Evolutionary conservation across 2,888 invertebrate genomes (phyloP), one percentile per base, ranked within the genome.

Genomic region (Melanostoma scalare): DNA sequence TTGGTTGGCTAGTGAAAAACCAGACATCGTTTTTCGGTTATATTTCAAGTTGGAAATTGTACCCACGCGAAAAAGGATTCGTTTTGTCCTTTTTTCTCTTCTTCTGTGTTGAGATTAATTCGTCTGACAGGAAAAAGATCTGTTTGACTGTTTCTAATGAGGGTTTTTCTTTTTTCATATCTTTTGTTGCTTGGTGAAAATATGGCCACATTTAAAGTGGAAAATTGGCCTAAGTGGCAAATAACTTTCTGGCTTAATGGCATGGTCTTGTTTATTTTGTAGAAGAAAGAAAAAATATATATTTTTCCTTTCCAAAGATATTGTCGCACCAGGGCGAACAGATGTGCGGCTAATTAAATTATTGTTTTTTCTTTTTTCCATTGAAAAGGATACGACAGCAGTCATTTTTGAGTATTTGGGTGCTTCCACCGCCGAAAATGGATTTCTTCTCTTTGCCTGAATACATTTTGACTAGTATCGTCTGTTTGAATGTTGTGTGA

Each of bases 201-300:
- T 72, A 72, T 78, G 77, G 58, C 67, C 78, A 73, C 73, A 73
- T 73, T 60, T 53, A 58, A 60, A 78, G 73, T 78, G 60, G 73
- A 78, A 79, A 79, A 74, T 74, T 61, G 68, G 67, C 68, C 74
- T 73, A 60, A 79, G 30, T 58, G 63, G 58, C 35, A 63, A 71
- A 76, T 63, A 71, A 71, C 76, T 76, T 76, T 48, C 58, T 56
- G 44, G 60, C 65, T 78, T 67, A 73, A 50, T 60, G 44, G 52
- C 60, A 73, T 73, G 72, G 65, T 60, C 53, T 73, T 73, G 73
- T 73, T 78, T 73, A 78, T 78, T 73, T 56, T 60, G 6, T 30
- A 30, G 20, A 30, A 48, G 3, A n/a, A 8, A 4, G 10, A 9
- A 10, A 46, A 44, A 71, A 31, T 48, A 73, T 38, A 53, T 33